Conservation (phyloP, 2,113 vertebrate species). For the Oryctolagus cuniculus region mOryCun1.1 NC_091436.1:13252001-13252500, state of each 20-base stretch:
- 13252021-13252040: slow-evolving; percentile 19
- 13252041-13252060: not conserved
- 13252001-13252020: not conserved
- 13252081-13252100: not conserved
- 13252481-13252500: slow-evolving; percentile 76
- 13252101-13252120: slow-evolving; percentile 15
- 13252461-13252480: not conserved
- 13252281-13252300: not conserved
- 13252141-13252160: not conserved
- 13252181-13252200: not conserved
- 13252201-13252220: not conserved
- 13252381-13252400: accelerated
- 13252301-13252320: not conserved
- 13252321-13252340: not conserved
- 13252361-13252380: not conserved
- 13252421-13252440: not conserved
- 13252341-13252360: not conserved
- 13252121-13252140: not conserved
- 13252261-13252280: not conserved
- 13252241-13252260: not conserved
- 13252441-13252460: not conserved
- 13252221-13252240: not conserved
- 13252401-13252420: not conserved
- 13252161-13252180: not conserved
- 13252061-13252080: not conserved